phyloP scores from a whole-genome alignment of 2,888 invertebrate genomes.

The Auanema freiburgensis region DNA sequence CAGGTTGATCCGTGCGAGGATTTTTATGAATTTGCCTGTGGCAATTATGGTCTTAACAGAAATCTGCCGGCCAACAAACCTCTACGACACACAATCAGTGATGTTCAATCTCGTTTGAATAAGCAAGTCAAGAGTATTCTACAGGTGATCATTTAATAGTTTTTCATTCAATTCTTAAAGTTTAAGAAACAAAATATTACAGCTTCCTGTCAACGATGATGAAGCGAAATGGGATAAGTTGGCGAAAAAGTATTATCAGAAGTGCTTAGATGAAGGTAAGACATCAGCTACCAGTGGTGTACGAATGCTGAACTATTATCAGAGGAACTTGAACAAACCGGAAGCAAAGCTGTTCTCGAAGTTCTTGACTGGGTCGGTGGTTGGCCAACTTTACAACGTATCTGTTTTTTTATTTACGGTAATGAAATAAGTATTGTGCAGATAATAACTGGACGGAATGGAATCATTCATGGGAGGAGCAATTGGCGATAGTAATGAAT shows the following conservation, averaged over 20 bases:
- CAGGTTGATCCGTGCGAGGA: conserved; percentile 59
- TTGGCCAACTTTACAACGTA: conserved; percentile 59
- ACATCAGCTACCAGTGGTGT: too few species aligned
- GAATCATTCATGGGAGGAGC: conserved; percentile 53
- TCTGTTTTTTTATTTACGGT: not conserved
- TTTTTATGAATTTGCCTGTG: conserved; percentile 62
- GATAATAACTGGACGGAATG: conserved; percentile 51
- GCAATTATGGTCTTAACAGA: conserved; percentile 56
- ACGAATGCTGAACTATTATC: too few species aligned
- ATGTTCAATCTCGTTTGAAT: conserved; percentile 55
- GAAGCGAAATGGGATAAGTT: conserved; percentile 54
- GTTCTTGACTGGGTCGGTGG: conserved; percentile 59
- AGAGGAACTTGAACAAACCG: conserved; percentile 47
- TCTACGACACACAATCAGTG: conserved; percentile 55
- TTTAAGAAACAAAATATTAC: conserved; percentile 16
- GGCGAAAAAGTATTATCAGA: conserved; percentile 56
- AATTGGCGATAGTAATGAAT: conserved; percentile 54
- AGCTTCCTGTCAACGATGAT: conserved; percentile 26
- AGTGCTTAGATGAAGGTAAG: conserved; percentile 59
- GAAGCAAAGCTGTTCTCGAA: conserved; percentile 38
- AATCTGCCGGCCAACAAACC: conserved; percentile 57
- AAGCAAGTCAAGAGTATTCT: conserved; percentile 54
- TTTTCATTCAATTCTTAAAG: too few species aligned
- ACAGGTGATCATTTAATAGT: too few species aligned
- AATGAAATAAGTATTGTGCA: conserved; percentile 10